Conservation (phyloP, 2,113 vertebrate species). For the Pseudopipra pipra region DNA sequence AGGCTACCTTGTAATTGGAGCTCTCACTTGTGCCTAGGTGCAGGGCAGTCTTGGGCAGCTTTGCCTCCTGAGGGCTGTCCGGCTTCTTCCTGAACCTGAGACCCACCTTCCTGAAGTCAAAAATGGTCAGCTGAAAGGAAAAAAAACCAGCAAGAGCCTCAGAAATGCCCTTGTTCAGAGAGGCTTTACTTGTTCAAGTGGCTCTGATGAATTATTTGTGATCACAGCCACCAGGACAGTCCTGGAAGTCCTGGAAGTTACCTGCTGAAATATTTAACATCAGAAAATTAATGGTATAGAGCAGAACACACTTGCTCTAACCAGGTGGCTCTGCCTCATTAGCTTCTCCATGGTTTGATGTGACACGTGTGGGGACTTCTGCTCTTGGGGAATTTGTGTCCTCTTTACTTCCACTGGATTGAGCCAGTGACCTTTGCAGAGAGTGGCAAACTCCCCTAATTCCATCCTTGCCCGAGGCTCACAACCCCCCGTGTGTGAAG, state of each 20-base stretch:
- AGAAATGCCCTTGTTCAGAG: background rate
- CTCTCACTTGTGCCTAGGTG: conserved; percentile 69
- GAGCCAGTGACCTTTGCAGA: background rate
- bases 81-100: conserved; percentile 77
- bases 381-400: background rate
- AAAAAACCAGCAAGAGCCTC: conserved; percentile 26
- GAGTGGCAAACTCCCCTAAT: background rate
- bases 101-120: conserved; percentile 80
- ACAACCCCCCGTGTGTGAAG: fast-evolving
- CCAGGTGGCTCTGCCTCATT: background rate
- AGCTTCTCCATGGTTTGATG: background rate
- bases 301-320: background rate
- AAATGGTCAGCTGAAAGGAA: conserved; percentile 80
- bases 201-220: background rate
- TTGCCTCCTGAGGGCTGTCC: conserved; percentile 44
- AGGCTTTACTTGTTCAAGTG: background rate
- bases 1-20: conserved; percentile 79
- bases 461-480: background rate
- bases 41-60: conserved; percentile 71
- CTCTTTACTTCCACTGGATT: background rate
- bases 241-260: background rate
- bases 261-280: background rate
- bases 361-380: background rate
- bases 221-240: background rate
- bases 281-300: background rate